These are phyloP conservation scores for Drosophila varians DNA, from an alignment of 1,140 invertebrate species.

Conservation along the genomic window DNA sequence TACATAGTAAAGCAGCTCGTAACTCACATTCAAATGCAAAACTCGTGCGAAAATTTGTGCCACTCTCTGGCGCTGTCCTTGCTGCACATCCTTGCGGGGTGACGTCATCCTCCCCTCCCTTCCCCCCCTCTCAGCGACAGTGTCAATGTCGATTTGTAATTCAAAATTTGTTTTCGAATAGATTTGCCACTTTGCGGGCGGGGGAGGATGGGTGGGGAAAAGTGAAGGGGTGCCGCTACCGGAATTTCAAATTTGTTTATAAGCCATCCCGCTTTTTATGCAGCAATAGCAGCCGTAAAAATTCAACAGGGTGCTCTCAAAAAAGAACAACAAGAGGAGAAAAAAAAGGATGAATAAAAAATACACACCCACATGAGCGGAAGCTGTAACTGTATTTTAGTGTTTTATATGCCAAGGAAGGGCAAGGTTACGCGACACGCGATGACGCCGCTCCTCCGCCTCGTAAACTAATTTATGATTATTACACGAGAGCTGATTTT, in stretches of 20 bases:
- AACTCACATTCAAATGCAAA: slow-evolving; percentile 81
- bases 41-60: slow-evolving; percentile 78
- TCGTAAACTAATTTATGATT: slow-evolving; percentile 83
- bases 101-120: slow-evolving; percentile 41
- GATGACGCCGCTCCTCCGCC: slow-evolving; percentile 56
- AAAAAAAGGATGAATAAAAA: slow-evolving; percentile 14
- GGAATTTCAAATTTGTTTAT: slow-evolving; percentile 73
- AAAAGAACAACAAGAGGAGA: slow-evolving; percentile 48
- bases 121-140: slow-evolving; percentile 13
- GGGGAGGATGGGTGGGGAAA: neutral
- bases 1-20: slow-evolving; percentile 39
- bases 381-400: slow-evolving; percentile 7
- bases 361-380: slow-evolving; percentile 8
- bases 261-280: slow-evolving; percentile 57
- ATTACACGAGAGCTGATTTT: slow-evolving; percentile 80
- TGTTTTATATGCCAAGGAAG: slow-evolving; percentile 47
- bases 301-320: slow-evolving; percentile 67
- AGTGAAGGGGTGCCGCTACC: slow-evolving; percentile 27
- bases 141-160: slow-evolving; percentile 73
- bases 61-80: slow-evolving; percentile 40
- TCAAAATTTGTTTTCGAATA: slow-evolving; percentile 82
- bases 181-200: slow-evolving; percentile 66
- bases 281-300: slow-evolving; percentile 68
- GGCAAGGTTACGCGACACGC: slow-evolving; percentile 78
- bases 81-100: slow-evolving; percentile 65